Base-by-base conservation (phyloP, 1,140 invertebrate genomes). In the Bombyx mandarina region DNA sequence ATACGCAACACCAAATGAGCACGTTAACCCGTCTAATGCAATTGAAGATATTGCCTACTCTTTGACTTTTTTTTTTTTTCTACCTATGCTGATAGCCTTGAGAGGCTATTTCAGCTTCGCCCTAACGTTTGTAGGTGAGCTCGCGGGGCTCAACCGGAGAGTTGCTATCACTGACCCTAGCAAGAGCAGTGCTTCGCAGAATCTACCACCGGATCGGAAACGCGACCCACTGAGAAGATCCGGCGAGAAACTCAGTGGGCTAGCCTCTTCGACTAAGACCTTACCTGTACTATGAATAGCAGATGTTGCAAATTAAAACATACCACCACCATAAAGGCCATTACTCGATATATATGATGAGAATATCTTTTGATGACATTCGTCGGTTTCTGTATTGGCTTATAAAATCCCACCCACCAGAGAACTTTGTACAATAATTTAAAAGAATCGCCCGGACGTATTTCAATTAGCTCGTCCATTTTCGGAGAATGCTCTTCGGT, bases 401-500 rank as follows among this genome's bases (percentile, higher is more conserved):
- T 63, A 18, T 51, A 63, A 46, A 46, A 66, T 12, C 65, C 65
- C 2, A 56, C 45, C 51, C 53, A 63, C 0, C 54, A 22, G 7
- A 63, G 46, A 22, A 67, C 26, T 55, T 63, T 63, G 22, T 61
- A 59, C 4, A 56, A 53, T 8, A 42, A 18, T 42, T 54, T 7
- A 46, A 63, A 63, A 1, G 61, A 67, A 43, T 63, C 65, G 46
- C 59, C 57, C 1, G 61, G 59, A 8, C 50, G 50, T 35, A 51
- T 18, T 56, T 56, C 1, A 57, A 12, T 56, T 57, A 55, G 18
- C 52, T 56, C 12, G 6, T 12, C 43, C 58, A 58, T 62, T 52
- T 35, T 58, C 50, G 9, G 9, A 22, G 49, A 46, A 35, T 9
- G 4, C 26, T 8, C 10, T 51, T 51, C 22, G 8, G 18, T 51